Base-by-base conservation (phyloP, 2,113 vertebrate species). In the Leptocoma aspasia region DNA sequence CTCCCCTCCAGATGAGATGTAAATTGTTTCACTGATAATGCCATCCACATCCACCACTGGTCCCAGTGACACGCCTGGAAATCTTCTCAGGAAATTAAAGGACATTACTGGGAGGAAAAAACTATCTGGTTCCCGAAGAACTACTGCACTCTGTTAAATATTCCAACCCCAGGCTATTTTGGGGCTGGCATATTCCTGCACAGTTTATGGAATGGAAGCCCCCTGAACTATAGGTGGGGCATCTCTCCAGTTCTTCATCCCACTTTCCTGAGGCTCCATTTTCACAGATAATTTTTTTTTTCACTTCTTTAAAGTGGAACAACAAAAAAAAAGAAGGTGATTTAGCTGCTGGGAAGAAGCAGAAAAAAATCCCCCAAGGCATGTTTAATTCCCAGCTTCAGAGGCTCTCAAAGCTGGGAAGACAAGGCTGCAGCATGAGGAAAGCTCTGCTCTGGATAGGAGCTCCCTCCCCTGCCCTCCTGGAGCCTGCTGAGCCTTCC, bases 341-440 rank as follows among this genome's bases (percentile, higher is more conserved):
- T 84, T 87, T 72, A 80, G 28, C 50, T 85, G 57, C 61, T 76
- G 66, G 73, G 53, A 31, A 87, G 54, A 33, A 89, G 37, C 0
- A 1, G 26, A 33, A 76, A 81, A 59, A 81, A 56, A 60, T 82
- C 75, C 83, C 37, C 65, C 73, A 85, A 75, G 82, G 75, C 31
- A 52, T 85, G 26, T 90, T 79, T 78, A 94, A 96, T 96, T 87
- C 61, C 65, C 78, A 95, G 65, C 69, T 91, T 94, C 90, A 64
- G 60, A 85, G 90, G 52, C 77, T 89, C 72, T 87, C 69, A 54
- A 59, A 60, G 68, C 77, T 69, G 70, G n/a, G 45, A 73, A 89
- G 41, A 83, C n/a, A 87, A 73, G n/a, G 52, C 30, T 85, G 76
- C 50, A 83, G 80, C 42, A 37, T 0, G 44, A 89, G 42, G 37